phyloP scores from a whole-genome alignment of 2,797 vertebrate species.

The Tragelaphus oryx region DNA sequence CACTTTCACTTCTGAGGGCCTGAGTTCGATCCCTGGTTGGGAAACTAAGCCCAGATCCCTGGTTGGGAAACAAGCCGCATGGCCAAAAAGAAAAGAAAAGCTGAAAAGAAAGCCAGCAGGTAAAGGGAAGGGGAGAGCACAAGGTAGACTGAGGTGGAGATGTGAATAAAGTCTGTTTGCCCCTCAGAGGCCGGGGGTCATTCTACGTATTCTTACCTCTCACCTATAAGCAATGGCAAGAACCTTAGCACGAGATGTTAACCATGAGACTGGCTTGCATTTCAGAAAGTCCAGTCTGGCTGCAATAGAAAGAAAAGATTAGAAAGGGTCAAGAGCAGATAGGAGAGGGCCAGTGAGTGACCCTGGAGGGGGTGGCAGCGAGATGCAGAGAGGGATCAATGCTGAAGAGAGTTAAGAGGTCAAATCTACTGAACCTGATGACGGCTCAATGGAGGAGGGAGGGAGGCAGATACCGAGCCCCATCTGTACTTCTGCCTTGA shows the following conservation, averaged over 20 bases:
- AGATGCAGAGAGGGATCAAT: not conserved
- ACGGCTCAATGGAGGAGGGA: fast-evolving
- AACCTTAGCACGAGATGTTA: not conserved
- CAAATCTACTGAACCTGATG: not conserved
- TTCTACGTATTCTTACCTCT: not conserved
- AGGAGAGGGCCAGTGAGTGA: not conserved
- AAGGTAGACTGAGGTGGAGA: not conserved
- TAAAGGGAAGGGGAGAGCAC: not conserved
- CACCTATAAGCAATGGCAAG: not conserved
- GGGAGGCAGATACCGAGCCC: too few relatives aligned
- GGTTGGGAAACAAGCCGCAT: not conserved
- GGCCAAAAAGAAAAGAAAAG: not conserved
- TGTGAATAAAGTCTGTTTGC: not conserved
- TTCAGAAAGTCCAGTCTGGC: not conserved
- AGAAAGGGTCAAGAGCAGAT: not conserved
- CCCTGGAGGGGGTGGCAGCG: not conserved
- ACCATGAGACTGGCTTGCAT: not conserved
- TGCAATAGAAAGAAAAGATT: not conserved
- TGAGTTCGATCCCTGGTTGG: not conserved
- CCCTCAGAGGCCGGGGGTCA: too few relatives aligned
- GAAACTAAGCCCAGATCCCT: not conserved
- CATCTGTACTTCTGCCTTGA: not conserved
- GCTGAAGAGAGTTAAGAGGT: not conserved
- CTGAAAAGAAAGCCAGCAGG: not conserved
- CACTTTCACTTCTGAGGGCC: not conserved